Base-by-base conservation (phyloP, 2,113 vertebrate genomes). In the Ia io region DNA sequence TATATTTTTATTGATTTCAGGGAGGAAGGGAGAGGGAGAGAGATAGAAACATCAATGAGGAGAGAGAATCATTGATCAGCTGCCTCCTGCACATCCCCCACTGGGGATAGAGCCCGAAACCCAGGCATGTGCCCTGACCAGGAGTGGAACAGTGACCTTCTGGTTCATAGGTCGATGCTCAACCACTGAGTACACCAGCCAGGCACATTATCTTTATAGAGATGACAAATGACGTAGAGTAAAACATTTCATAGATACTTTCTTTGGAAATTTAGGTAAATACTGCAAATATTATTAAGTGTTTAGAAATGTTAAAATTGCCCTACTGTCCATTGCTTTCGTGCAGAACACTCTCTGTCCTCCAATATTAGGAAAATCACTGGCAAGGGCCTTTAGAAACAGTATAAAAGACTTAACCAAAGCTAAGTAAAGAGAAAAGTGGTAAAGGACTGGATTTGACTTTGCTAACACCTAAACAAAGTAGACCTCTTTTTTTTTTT, bases 241-340 rank as follows among this genome's bases (percentile, higher is more conserved):
- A 47, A 93, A 93, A 87, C 9, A 86, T 79, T 91, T 85, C 77
- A 95, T 35, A 82, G 16, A 11, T 11, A 88, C 23, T 91, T 93
- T 70, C 89, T 94, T 76, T 59, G n/a, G 70, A 53, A 93, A 95
- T 84, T 86, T 42, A 70, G 63, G 74, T 63, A 93, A 90, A 82
- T 76, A 76, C 3, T 77, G 20, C 59, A 83, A 82, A 78, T 47
- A 95, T 28, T 11, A 53, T 0, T 73, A 78, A 77, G 6, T 69
- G 20, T 61, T 53, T 30, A 91, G 17, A 95, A 89, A 83, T 11
- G 47, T 51, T 88, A 76, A 84, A 89, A 87, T 44, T 94, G 67
- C 40, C 67, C 83, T 59, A 56, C n/a, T 9, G 88, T 35, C 35
- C 65, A 67, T 32, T 79, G 35, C 2, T 84, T 84, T 93, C 80